Evolutionary conservation across 37 sponge, comb jelly and placozoan genomes (phyloP).

Genomic region (Cliona cf. orientalis): DNA sequence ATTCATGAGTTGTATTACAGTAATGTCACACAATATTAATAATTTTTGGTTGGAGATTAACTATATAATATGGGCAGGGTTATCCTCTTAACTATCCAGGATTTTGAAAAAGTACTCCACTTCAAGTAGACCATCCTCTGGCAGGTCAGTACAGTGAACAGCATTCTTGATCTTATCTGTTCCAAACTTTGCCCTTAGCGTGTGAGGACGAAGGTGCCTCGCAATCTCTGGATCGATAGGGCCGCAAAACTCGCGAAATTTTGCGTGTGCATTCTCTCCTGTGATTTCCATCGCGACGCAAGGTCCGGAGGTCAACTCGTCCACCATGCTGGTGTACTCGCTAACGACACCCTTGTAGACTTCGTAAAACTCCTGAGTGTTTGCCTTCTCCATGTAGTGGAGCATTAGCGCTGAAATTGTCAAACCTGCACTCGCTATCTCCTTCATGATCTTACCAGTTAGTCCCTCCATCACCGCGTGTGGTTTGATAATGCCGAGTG

Average conservation of each 20-base stretch:
- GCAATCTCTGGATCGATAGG: constrained; percentile 97
- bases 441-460: constrained; percentile 81
- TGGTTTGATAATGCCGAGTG: constrained; percentile 92
- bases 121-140: constrained; percentile 90
- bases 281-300: constrained; percentile 93
- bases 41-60: too few relatives aligned
- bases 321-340: constrained; percentile 93
- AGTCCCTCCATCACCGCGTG: constrained; percentile 89
- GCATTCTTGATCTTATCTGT: constrained; percentile 92
- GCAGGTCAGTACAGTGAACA: constrained; percentile 96
- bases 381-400: constrained; percentile 86
- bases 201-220: constrained; percentile 88
- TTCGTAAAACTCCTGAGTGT: constrained; percentile 93
- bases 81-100: too few relatives aligned
- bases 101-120: constrained; percentile 92
- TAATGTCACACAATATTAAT: too few relatives aligned
- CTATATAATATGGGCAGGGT: too few relatives aligned
- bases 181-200: constrained; percentile 92
- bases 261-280: constrained; percentile 60
- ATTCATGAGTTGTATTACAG: too few relatives aligned
- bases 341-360: constrained; percentile 97
- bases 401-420: constrained; percentile 68
- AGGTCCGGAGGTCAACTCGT: constrained; percentile 93
- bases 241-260: constrained; percentile 84
- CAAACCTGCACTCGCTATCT: constrained; percentile 60